Conservation (phyloP, 2,113 vertebrate species). For the Solea senegalensis region DNA sequence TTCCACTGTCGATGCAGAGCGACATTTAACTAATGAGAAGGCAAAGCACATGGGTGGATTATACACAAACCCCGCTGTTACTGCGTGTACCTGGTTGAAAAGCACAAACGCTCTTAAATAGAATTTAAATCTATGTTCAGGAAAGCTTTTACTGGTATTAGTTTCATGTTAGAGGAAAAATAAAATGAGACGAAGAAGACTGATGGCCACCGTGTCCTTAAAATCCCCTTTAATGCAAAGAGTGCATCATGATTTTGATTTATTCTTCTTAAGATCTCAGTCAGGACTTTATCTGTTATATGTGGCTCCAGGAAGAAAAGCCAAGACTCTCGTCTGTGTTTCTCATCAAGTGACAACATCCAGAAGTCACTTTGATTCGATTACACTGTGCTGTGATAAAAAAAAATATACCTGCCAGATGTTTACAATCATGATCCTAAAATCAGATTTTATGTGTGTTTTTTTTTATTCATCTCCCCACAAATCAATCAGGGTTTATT, state of each 20-base stretch:
- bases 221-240: conserved; percentile 7
- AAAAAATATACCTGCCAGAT: no score
- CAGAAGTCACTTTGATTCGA: no score
- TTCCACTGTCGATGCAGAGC: conserved; percentile 38
- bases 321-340: not conserved
- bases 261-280: conserved; percentile 31
- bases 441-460: no score
- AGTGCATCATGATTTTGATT: no score
- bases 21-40: conserved; percentile 61
- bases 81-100: conserved; percentile 33
- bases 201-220: not conserved
- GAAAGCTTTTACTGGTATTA: not conserved
- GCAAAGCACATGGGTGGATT: conserved; percentile 41
- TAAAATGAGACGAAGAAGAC: not conserved
- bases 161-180: not conserved
- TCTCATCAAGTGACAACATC: not conserved
- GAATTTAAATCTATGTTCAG: conserved; percentile 23
- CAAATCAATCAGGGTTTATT: no score
- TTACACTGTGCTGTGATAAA: no score
- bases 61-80: conserved; percentile 21
- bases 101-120: conserved; percentile 19
- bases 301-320: not conserved
- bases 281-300: not conserved
- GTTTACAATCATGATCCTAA: no score
- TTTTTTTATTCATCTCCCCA: no score